Percentiles rank a stretch among this genome's conserved stretches.
Conservation (phyloP, 2,888 invertebrate species). For the Pandemis cinnamomeana region DNA sequence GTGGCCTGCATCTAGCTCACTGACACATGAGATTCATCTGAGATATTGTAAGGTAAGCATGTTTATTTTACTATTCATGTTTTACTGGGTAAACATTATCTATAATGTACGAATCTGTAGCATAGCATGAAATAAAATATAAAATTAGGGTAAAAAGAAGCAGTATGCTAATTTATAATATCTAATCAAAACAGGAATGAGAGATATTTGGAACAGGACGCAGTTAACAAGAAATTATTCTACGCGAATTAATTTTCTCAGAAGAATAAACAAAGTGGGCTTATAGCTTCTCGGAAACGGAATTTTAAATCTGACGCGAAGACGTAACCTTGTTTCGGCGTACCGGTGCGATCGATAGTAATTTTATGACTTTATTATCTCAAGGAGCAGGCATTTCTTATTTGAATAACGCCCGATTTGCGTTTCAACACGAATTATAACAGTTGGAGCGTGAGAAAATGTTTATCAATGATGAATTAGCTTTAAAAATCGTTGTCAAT, state of each 20-base stretch:
- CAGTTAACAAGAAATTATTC: conserved; percentile 42
- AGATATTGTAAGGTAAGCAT: conserved; percentile 31
- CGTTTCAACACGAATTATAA: not conserved
- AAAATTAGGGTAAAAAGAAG: not conserved
- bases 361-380: conserved; percentile 43
- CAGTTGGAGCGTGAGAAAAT: not conserved
- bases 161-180: conserved; percentile 38
- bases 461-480: not conserved
- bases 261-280: conserved; percentile 50
- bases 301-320: conserved; percentile 55
- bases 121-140: conserved; percentile 4
- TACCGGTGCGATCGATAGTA: conserved; percentile 48
- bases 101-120: conserved; percentile 5
- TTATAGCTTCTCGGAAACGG: conserved; percentile 49
- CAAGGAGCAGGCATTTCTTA: conserved; percentile 8
- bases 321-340: conserved; percentile 58
- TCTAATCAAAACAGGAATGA: conserved; percentile 39
- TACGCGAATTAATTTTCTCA: conserved; percentile 50
- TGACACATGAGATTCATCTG: conserved; percentile 30
- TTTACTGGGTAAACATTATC: not conserved
- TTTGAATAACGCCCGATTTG: conserved; percentile 14
- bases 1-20: conserved; percentile 6
- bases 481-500: conserved; percentile 28
- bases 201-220: conserved; percentile 18
- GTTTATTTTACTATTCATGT: conserved; percentile 6